Evolutionary conservation across 2,797 vertebrate species (phyloP).

Genomic region (Masticophis lateralis): DNA sequence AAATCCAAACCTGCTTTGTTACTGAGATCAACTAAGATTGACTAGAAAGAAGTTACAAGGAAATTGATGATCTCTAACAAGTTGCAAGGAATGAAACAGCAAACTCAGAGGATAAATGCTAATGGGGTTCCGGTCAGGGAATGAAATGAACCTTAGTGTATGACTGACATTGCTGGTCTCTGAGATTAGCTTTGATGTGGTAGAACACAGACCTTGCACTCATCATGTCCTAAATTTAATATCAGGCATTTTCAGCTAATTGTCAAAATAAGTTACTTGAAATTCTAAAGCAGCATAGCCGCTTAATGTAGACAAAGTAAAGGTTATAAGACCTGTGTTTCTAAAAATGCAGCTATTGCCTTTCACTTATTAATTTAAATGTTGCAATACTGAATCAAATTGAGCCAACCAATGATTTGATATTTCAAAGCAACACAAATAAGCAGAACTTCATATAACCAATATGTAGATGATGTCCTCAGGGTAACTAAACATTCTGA

Average conservation of each 20-base stretch:
- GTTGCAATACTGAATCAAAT: background rate
- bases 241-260: background rate
- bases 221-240: background rate
- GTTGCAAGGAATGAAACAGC: background rate
- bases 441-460: background rate
- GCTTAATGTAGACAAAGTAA: background rate
- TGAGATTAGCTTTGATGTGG: background rate
- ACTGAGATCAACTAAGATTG: background rate
- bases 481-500: conserved; percentile 22
- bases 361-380: background rate
- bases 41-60: background rate
- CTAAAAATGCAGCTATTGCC: background rate
- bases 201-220: background rate
- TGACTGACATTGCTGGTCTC: background rate
- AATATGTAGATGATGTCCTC: conserved; percentile 2
- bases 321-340: background rate
- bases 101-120: background rate
- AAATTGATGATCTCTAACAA: background rate
- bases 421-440: conserved; percentile 1
- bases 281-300: background rate
- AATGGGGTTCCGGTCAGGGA: background rate
- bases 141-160: background rate
- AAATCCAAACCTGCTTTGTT: background rate
- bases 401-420: background rate
- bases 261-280: background rate